Evolutionary conservation across 1,140 invertebrate species (phyloP).

Genomic region (Mesaphorura yosii): DNA sequence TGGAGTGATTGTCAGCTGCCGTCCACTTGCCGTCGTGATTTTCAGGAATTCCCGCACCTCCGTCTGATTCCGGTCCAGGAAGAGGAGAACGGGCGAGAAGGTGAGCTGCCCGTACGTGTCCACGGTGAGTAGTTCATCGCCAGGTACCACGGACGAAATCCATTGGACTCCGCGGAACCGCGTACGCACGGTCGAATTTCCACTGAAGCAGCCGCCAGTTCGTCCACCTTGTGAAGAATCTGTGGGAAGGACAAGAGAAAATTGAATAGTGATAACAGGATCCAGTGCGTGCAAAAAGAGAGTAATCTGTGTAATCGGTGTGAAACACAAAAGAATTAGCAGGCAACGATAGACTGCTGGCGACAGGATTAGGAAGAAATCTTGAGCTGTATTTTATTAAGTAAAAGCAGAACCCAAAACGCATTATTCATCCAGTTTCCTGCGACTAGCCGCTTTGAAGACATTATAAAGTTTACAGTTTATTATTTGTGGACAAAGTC

Average conservation of each 20-base stretch:
- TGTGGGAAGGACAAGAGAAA: slow-evolving; percentile 54
- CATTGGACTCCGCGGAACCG: slow-evolving; percentile 40
- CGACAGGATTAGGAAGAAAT: too few species aligned
- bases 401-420: too few species aligned
- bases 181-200: slow-evolving; percentile 48
- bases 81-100: slow-evolving; percentile 77
- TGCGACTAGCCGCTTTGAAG: too few species aligned
- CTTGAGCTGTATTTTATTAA: too few species aligned
- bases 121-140: slow-evolving; percentile 69
- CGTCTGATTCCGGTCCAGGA: slow-evolving; percentile 65
- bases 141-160: slow-evolving; percentile 55
- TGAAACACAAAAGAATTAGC: too few species aligned
- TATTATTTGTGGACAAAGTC: too few species aligned
- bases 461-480: too few species aligned
- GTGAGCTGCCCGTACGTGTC: slow-evolving; percentile 50
- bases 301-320: too few species aligned
- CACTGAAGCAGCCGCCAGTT: slow-evolving; percentile 67
- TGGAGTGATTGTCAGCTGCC: slow-evolving; percentile 63
- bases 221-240: slow-evolving; percentile 79
- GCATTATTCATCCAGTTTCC: too few species aligned
- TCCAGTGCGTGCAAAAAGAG: too few species aligned
- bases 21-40: slow-evolving; percentile 56
- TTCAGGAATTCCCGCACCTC: slow-evolving; percentile 56
- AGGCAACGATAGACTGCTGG: too few species aligned
- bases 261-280: slow-evolving; percentile 13